A percentile compares a stretch with the other conserved stretches of the same genome.
Evolutionary conservation across 2,797 vertebrate species (phyloP).

Genomic region (Simalia tracyae): DNA sequence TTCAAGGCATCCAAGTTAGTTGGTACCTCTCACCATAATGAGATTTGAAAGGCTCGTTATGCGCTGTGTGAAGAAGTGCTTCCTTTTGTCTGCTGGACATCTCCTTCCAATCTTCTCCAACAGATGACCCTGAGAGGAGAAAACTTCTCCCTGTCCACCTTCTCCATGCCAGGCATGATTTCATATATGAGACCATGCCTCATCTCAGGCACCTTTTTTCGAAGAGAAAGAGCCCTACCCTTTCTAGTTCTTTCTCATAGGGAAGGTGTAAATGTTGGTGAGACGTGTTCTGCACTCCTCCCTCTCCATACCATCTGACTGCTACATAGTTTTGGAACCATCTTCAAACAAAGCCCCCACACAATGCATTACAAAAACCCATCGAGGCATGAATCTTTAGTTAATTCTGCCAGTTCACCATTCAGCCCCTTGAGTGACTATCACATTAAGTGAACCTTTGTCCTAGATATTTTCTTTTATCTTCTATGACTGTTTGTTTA

Average conservation of each 20-base stretch:
- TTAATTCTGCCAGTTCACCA: not conserved
- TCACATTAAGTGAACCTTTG: not conserved
- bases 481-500: not conserved
- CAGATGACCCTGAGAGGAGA: not conserved
- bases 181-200: not conserved
- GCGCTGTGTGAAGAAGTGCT: not conserved
- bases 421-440: not conserved
- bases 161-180: not conserved
- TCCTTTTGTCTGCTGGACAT: not conserved
- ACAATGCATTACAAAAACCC: not conserved
- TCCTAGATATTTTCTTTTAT: not conserved
- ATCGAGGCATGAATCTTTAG: not conserved
- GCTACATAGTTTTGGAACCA: not conserved
- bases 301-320: not conserved
- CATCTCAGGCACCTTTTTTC: not conserved
- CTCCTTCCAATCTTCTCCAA: not conserved
- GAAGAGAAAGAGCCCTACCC: not conserved
- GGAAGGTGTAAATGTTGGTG: not conserved
- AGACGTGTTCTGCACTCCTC: too few relatives aligned
- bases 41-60: not conserved
- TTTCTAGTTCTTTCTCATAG: not conserved
- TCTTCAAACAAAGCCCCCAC: not conserved
- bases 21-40: not conserved
- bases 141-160: not conserved
- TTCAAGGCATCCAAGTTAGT: not conserved